Evolutionary conservation across 2,797 vertebrate genomes (phyloP).

Genomic region (Thalassophryne amazonica): DNA sequence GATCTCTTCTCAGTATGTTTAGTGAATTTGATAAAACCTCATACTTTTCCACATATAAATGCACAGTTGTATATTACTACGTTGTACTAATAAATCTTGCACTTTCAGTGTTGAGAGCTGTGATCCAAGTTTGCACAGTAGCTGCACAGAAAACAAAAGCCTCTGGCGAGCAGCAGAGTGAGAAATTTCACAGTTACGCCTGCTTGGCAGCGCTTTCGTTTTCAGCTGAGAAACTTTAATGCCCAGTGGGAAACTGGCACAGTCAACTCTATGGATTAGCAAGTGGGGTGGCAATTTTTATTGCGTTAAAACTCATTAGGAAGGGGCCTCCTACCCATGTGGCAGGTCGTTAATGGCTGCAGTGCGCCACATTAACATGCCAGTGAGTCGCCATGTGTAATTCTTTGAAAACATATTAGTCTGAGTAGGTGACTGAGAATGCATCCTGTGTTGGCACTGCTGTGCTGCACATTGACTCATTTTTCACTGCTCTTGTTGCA

Average conservation of each 20-base stretch:
- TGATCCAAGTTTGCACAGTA: neutral
- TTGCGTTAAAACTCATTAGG: constrained; percentile 37
- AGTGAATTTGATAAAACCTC: too few relatives aligned
- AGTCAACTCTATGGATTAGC: constrained; percentile 18
- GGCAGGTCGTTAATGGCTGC: constrained; percentile 16
- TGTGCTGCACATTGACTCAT: neutral
- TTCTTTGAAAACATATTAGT: constrained; percentile 12
- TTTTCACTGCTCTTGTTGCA: neutral
- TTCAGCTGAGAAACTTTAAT: constrained; percentile 10
- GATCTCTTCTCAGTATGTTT: too few relatives aligned
- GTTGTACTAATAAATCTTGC: too few relatives aligned
- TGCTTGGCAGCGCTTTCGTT: constrained; percentile 3
- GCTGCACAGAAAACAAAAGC: neutral
- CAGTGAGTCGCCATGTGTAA: constrained; percentile 27
- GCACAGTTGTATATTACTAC: too few relatives aligned
- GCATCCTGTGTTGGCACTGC: constrained; percentile 5
- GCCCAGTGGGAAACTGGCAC: constrained; percentile 21
- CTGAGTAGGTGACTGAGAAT: constrained; percentile 30
- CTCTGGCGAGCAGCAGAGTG: neutral
- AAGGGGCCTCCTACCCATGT: constrained; percentile 21
- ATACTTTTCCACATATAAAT: too few relatives aligned
- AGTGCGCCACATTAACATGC: constrained; percentile 33
- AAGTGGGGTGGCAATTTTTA: constrained; percentile 18
- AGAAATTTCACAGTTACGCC: constrained; percentile 15
- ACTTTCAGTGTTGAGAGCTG: too few relatives aligned